Base-by-base conservation (phyloP, 2,113 vertebrate genomes). In the Hypanus sabinus region DNA sequence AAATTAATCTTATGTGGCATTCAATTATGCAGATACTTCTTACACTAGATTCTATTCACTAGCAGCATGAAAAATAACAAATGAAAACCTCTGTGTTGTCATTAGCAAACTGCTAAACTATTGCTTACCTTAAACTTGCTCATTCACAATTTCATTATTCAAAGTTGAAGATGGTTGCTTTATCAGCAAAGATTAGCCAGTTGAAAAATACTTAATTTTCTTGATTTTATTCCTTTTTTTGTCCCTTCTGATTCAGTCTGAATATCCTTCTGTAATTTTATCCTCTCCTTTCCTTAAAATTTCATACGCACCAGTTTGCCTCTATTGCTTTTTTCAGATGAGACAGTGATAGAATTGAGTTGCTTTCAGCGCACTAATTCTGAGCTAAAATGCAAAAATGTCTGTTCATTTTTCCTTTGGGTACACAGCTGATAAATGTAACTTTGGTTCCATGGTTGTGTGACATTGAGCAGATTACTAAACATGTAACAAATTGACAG, bases 1-100 rank as follows among this genome's bases (percentile, higher is more conserved):
- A 73, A 30, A 75, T 93, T 73, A 93, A 75, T 93, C 68, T 62
- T 75, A 38, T 73, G 70, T 30, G 91, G 33, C 65, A 75, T 93
- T 46, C 91, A 71, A 70, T 73, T 90, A 68, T 65, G 60, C 14
- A 90, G 18, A 71, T 93, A 27, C 38, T 93, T 73, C 68, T 75
- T 22, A 30, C 36, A 71, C 38, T 24, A 55, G 36, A 73, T 93
- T 38, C 38, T 24, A 38, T 55, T 55, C 11, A 73, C 65, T 93
- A 70, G 73, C 10, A 7, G 22, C 18, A 55, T 36, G 73, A 75
- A 8, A 20, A 93, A 93, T n/a, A 93, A 75, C 70, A 93, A 90
- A 68, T 68, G 2, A 33, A 65, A 73, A 55, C 33, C 36, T 12
- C 73, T 73, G 60, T 33, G 46, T 5, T 30, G 65, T 20, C 0